Percentiles rank a stretch among this genome's conserved stretches.
Conservation (phyloP, 2,113 vertebrate species). For the Callopanchax toddi region DNA sequence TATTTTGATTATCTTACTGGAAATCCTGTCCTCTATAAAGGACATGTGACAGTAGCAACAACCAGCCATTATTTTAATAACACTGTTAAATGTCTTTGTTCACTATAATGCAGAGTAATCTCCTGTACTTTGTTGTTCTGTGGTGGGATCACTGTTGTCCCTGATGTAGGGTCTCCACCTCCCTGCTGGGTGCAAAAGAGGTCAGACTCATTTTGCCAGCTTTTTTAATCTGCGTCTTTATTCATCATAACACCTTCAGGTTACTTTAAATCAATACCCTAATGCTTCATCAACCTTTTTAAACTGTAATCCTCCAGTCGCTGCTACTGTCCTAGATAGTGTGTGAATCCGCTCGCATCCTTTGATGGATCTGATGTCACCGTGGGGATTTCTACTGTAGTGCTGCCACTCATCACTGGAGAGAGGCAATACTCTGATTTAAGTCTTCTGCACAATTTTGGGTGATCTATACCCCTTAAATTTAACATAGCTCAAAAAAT, state of each 20-base stretch:
- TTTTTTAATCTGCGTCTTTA: background rate
- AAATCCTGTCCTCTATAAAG: too few species aligned
- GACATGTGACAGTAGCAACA: conserved; percentile 13
- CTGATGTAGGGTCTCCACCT: conserved; percentile 22
- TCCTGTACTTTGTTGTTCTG: conserved; percentile 23
- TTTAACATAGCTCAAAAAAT: too few species aligned
- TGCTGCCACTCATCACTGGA: too few species aligned
- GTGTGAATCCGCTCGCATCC: background rate
- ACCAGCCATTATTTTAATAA: conserved; percentile 38
- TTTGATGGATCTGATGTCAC: conserved; percentile 18
- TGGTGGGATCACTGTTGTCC: conserved; percentile 14
- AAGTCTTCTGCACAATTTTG: too few species aligned
- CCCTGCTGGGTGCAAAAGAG: conserved; percentile 61
- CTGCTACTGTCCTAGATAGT: conserved; percentile 7
- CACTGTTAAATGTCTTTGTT: conserved; percentile 31
- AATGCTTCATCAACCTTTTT: conserved; percentile 6
- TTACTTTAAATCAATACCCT: background rate
- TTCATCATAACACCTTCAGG: background rate
- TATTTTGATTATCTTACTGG: background rate
- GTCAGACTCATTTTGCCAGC: conserved; percentile 41
- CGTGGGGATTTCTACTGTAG: background rate
- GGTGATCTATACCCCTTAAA: too few species aligned
- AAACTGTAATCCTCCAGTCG: background rate
- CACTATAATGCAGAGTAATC: conserved; percentile 41
- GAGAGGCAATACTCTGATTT: too few species aligned